A percentile compares a stretch with the other conserved stretches of the same genome.
These are phyloP conservation scores for Elysia chlorotica DNA, from an alignment of 1,140 invertebrate species.

Conservation along the genomic window DNA sequence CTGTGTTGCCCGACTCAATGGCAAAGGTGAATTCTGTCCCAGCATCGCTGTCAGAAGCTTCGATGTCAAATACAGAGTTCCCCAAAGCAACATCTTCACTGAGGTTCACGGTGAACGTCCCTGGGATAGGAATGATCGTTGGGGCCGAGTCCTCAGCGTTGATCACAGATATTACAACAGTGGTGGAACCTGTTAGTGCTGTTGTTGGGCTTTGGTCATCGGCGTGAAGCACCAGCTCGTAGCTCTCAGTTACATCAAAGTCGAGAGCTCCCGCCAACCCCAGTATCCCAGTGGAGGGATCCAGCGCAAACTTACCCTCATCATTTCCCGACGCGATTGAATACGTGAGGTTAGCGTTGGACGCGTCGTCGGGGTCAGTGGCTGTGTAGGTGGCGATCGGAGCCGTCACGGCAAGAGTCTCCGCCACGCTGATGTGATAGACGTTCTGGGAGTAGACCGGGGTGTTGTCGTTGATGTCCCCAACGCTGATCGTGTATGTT, in stretches of 20 bases:
- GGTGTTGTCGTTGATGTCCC: constrained; percentile 15
- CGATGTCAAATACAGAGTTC: background rate
- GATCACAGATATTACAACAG: background rate
- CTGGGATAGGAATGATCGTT: background rate
- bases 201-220: background rate
- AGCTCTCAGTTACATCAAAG: background rate
- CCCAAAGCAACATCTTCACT: background rate
- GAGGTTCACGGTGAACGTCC: background rate
- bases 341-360: background rate
- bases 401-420: background rate
- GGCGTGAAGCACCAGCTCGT: background rate
- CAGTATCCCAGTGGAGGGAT: background rate
- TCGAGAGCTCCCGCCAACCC: background rate
- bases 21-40: background rate
- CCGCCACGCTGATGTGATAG: background rate
- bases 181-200: background rate
- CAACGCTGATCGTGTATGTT: background rate
- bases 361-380: background rate
- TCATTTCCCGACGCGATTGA: background rate
- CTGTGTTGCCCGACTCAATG: constrained; percentile 3
- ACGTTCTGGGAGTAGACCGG: background rate
- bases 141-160: background rate
- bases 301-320: background rate
- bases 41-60: background rate
- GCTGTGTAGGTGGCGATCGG: background rate